phyloP scores from a whole-genome alignment of 2,113 vertebrate species.

The Podarcis raffonei region DNA sequence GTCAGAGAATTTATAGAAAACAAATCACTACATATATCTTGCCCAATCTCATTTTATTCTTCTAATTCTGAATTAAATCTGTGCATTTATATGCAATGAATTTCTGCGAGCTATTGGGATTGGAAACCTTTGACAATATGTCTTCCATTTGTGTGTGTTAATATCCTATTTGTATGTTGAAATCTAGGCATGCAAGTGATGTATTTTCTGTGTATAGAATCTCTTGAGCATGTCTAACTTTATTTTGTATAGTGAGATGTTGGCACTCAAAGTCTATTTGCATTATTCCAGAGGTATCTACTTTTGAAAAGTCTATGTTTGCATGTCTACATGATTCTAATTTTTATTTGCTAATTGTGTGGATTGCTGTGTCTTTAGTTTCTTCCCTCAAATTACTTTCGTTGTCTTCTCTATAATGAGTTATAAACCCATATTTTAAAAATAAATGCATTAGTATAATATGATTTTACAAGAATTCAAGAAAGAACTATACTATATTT shows the following conservation, averaged over 20 bases:
- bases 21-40: background rate
- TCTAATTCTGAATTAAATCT: background rate
- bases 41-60: background rate
- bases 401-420: background rate
- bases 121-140: background rate
- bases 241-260: conserved; percentile 23
- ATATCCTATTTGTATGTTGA: background rate
- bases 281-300: background rate
- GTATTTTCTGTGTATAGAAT: background rate
- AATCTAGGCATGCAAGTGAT: conserved; percentile 40
- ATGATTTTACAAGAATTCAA: background rate
- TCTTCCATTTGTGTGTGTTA: conserved; percentile 2
- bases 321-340: background rate
- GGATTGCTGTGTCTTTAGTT: background rate
- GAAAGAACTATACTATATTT: background rate
- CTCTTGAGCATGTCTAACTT: conserved; percentile 21
- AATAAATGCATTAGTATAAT: background rate
- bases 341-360: background rate
- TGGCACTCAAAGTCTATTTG: conserved; percentile 10
- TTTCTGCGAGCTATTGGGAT: conserved; percentile 4
- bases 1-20: conserved; percentile 33
- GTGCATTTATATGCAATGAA: conserved; percentile 21
- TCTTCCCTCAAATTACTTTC: background rate
- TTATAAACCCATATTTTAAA: background rate
- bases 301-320: background rate